phyloP scores from a whole-genome alignment of 2,888 invertebrate genomes.

The Proisotoma minuta region DNA sequence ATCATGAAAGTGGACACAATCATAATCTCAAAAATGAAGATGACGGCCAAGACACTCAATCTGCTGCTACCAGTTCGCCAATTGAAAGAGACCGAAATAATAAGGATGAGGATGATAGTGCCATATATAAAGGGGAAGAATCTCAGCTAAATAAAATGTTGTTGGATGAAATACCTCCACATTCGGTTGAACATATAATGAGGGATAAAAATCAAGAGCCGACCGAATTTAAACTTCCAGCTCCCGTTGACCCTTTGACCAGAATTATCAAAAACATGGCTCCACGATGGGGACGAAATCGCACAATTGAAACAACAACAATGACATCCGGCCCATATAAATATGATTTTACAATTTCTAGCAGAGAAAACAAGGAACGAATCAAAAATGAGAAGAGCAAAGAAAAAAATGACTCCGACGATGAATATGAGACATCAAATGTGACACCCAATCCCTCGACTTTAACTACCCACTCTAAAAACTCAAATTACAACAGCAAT shows the following conservation, averaged over 20 bases:
- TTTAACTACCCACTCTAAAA: conserved; percentile 19
- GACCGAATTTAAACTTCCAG: conserved; percentile 25
- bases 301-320: conserved; percentile 17
- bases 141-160: conserved; percentile 41
- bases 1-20: neutral
- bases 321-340: conserved; percentile 28
- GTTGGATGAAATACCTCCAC: conserved; percentile 40
- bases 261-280: conserved; percentile 33
- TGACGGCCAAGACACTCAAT: conserved; percentile 1
- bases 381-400: conserved; percentile 6
- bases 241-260: conserved; percentile 21
- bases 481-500: conserved; percentile 16
- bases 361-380: conserved; percentile 15
- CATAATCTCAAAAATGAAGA: conserved; percentile 11
- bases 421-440: conserved; percentile 20
- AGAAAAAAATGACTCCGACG: conserved; percentile 5
- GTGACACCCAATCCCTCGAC: neutral
- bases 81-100: neutral
- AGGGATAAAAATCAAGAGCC: neutral
- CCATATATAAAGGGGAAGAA: conserved; percentile 25
- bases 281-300: conserved; percentile 25
- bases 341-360: conserved; percentile 29
- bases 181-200: conserved; percentile 8
- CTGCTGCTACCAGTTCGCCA: neutral
- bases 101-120: conserved; percentile 17